A percentile compares a stretch with the other conserved stretches of the same genome.
Evolutionary conservation across 2,888 invertebrate genomes (phyloP).

Genomic region (Napeogenes sylphis): DNA sequence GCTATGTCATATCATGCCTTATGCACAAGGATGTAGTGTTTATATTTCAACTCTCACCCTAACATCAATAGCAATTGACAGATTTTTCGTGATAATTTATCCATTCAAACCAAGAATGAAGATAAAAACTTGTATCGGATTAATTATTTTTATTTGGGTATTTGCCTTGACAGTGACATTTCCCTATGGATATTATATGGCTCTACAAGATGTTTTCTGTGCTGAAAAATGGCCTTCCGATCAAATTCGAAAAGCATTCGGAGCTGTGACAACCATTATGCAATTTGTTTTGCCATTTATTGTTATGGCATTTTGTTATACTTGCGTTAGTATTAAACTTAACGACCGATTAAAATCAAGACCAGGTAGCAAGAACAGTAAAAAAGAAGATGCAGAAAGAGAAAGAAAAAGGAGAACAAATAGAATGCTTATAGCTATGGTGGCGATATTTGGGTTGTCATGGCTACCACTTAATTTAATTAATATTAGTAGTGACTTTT

Average conservation of each 20-base stretch:
- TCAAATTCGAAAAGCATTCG: conserved; percentile 83
- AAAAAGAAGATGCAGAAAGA: conserved; percentile 87
- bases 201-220: conserved; percentile 77
- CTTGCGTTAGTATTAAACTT: conserved; percentile 86
- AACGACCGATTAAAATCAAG: conserved; percentile 84
- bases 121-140: conserved; percentile 83
- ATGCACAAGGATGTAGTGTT: conserved; percentile 91
- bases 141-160: conserved; percentile 89
- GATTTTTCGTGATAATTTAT: conserved; percentile 93
- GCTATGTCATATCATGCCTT: conserved; percentile 91
- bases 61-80: conserved; percentile 94
- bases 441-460: conserved; percentile 89
- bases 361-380: conserved; percentile 85
- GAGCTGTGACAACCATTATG: conserved; percentile 86
- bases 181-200: conserved; percentile 91
- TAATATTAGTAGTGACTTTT: conserved; percentile 85
- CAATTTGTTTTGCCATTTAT: conserved; percentile 93
- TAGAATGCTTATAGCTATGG: conserved; percentile 95
- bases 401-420: conserved; percentile 89
- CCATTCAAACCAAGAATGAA: conserved; percentile 91
- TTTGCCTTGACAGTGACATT: conserved; percentile 87
- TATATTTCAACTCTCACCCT: conserved; percentile 94
- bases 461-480: conserved; percentile 91
- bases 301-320: conserved; percentile 91
- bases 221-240: conserved; percentile 89